Conservation (phyloP, 2,113 vertebrate genomes). For the Cettia cetti region DNA sequence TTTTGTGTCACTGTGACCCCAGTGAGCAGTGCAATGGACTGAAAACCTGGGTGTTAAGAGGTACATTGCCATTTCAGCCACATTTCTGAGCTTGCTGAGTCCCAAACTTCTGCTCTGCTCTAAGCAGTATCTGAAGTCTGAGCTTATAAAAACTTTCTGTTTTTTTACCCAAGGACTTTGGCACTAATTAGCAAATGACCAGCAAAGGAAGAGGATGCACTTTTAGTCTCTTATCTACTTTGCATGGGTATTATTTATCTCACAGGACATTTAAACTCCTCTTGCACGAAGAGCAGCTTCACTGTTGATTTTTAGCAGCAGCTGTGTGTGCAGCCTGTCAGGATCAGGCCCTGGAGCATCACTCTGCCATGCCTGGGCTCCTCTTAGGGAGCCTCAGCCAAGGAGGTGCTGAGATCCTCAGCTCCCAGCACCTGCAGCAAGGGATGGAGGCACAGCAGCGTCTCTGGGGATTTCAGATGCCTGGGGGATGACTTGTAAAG, state of each 20-base stretch:
- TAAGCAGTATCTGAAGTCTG: neutral
- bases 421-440: neutral
- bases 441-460: neutral
- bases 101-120: neutral
- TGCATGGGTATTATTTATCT: neutral
- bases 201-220: neutral
- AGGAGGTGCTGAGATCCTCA: neutral
- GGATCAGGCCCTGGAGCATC: neutral
- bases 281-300: neutral
- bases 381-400: neutral
- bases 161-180: neutral
- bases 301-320: neutral
- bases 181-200: neutral
- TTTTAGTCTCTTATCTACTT: neutral
- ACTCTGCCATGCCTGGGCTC: neutral
- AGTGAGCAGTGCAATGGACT: neutral
- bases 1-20: neutral
- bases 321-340: neutral
- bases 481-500: neutral
- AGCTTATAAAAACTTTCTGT: neutral
- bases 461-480: neutral
- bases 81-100: neutral
- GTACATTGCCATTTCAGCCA: neutral
- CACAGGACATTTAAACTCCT: neutral
- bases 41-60: neutral